A percentile compares a stretch with the other conserved stretches of the same genome.
These are phyloP conservation scores for Lasaia peninsularis DNA, from an alignment of 1,140 invertebrate genomes.

Conservation along the genomic window DNA sequence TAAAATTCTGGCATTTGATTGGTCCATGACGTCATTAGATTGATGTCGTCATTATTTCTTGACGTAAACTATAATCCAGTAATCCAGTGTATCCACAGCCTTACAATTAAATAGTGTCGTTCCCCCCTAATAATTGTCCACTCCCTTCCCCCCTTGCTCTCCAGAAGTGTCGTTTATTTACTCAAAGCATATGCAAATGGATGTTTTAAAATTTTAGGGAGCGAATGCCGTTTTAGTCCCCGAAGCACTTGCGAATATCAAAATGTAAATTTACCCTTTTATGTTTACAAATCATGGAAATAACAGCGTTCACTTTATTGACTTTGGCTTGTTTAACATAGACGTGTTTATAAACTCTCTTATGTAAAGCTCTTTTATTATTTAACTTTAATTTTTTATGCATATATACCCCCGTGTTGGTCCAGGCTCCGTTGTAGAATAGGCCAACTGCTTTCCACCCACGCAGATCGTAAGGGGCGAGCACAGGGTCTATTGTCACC, in stretches of 20 bases:
- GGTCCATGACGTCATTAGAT: too few species aligned
- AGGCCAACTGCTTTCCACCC: too few species aligned
- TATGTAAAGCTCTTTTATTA: background rate
- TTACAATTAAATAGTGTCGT: constrained; percentile 27
- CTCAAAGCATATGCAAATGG: constrained; percentile 76
- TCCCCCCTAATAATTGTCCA: constrained; percentile 22
- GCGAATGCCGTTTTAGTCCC: constrained; percentile 69
- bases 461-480: too few species aligned
- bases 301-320: constrained; percentile 71
- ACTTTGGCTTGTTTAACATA: constrained; percentile 47
- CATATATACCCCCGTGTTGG: too few species aligned
- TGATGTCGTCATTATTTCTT: too few species aligned
- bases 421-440: too few species aligned
- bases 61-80: background rate
- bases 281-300: constrained; percentile 76
- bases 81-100: background rate
- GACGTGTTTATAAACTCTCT: constrained; percentile 19
- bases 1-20: too few species aligned
- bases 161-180: constrained; percentile 74
- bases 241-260: constrained; percentile 73
- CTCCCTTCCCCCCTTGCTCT: constrained; percentile 46
- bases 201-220: constrained; percentile 76
- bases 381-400: too few species aligned
- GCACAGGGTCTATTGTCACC: too few species aligned
- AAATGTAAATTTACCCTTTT: constrained; percentile 77